A percentile compares a stretch with the other conserved stretches of the same genome.
Conservation (phyloP, 2,888 invertebrate species). For the Aquatica leii region DNA sequence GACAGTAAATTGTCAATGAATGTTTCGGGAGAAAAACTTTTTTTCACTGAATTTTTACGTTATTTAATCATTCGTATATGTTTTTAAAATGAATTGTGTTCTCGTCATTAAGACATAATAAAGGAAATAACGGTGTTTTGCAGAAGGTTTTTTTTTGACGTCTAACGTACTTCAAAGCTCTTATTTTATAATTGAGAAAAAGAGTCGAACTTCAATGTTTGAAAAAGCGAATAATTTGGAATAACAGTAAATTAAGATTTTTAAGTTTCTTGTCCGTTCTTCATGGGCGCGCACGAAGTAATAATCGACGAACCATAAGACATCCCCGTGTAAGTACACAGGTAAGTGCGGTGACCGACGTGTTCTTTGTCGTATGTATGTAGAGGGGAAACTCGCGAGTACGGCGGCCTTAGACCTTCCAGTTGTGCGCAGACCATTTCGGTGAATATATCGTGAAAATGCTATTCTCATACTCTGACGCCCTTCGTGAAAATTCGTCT, state of each 20-base stretch:
- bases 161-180: too few relatives aligned
- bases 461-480: constrained; percentile 19
- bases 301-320: constrained; percentile 41
- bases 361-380: constrained; percentile 27
- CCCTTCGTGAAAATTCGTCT: constrained; percentile 23
- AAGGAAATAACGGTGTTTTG: too few relatives aligned
- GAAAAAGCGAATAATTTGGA: not conserved
- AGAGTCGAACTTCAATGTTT: not conserved
- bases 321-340: constrained; percentile 32
- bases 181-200: not conserved
- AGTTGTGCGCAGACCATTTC: constrained; percentile 42
- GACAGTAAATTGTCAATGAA: too few relatives aligned
- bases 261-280: constrained; percentile 12
- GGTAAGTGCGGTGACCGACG: constrained; percentile 44
- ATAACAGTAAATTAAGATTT: constrained; percentile 8
- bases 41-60: not conserved
- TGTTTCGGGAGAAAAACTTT: not conserved
- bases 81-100: too few relatives aligned
- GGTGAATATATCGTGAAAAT: constrained; percentile 30
- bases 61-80: not conserved
- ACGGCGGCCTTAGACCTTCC: constrained; percentile 39
- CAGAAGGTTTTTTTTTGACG: too few relatives aligned
- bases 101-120: too few relatives aligned
- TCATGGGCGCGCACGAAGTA: constrained; percentile 31
- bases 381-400: constrained; percentile 38